Percentiles rank a stretch among this genome's conserved stretches.
phyloP scores from a whole-genome alignment of 2,113 vertebrate genomes.

The Grammomys dolichurus region DNA sequence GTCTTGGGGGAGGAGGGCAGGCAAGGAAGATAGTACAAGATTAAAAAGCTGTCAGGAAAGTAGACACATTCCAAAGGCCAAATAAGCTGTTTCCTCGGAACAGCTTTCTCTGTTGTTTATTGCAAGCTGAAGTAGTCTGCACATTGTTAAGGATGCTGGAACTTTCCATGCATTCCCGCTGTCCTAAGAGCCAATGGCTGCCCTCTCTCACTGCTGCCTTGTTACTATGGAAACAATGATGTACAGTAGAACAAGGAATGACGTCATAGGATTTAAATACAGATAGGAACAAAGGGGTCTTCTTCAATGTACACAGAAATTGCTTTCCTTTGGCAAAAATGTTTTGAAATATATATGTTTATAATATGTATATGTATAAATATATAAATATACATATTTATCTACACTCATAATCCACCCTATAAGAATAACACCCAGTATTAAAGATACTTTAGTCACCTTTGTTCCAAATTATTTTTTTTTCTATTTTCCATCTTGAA shows the following conservation, averaged over 20 bases:
- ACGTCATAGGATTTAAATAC: not conserved
- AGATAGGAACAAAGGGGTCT: constrained; percentile 63
- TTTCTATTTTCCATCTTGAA: not conserved
- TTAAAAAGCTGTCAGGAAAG: constrained; percentile 74
- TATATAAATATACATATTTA: not conserved
- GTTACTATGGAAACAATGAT: not conserved
- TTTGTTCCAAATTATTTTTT: constrained; percentile 45
- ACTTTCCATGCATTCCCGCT: constrained; percentile 68
- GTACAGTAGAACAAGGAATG: not conserved
- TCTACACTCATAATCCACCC: constrained; percentile 4
- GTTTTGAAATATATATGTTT: not conserved
- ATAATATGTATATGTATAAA: not conserved
- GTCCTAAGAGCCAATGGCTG: constrained; percentile 23
- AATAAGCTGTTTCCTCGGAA: constrained; percentile 72
- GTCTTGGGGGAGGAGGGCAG: constrained; percentile 32
- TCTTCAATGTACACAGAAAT: constrained; percentile 53
- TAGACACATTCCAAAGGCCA: constrained; percentile 73
- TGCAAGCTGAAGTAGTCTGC: constrained; percentile 60
- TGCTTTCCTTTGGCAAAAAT: constrained; percentile 28
- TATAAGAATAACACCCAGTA: constrained; percentile 35
- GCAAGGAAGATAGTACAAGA: constrained; percentile 73
- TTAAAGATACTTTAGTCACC: not conserved
- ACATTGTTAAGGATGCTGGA: constrained; percentile 83
- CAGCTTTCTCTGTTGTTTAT: constrained; percentile 74
- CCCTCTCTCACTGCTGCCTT: not conserved